These are phyloP conservation scores for Neolamprologus hecqui DNA, from an alignment of 2,113 vertebrate species.

Conservation along the genomic window DNA sequence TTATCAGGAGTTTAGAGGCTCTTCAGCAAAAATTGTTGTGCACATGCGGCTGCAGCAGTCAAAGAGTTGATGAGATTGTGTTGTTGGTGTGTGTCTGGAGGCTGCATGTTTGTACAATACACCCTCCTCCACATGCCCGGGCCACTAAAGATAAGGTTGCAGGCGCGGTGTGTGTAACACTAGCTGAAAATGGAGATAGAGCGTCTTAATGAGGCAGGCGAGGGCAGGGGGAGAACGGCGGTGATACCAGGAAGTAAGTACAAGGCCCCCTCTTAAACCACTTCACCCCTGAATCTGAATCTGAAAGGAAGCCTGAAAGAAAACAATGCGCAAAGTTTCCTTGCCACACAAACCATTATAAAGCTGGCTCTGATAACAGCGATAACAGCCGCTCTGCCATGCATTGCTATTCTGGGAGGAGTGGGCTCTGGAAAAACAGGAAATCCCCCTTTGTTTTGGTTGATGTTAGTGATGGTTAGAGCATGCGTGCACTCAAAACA, in stretches of 20 bases:
- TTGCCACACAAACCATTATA: slow-evolving; percentile 31
- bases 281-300: not conserved
- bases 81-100: slow-evolving; percentile 2
- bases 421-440: slow-evolving; percentile 63
- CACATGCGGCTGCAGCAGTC: not conserved
- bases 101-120: slow-evolving; percentile 11
- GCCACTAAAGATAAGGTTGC: not conserved
- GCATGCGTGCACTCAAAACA: not conserved
- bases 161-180: not conserved
- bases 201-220: slow-evolving; percentile 1
- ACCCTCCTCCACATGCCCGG: not conserved
- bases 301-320: slow-evolving; percentile 40
- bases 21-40: not conserved
- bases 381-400: slow-evolving; percentile 40
- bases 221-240: not conserved
- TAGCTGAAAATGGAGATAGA: slow-evolving; percentile 14
- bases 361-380: slow-evolving; percentile 34
- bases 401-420: slow-evolving; percentile 56
- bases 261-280: not conserved
- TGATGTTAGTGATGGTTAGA: slow-evolving; percentile 2
- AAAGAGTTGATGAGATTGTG: not conserved
- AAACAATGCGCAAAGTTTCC: slow-evolving; percentile 58
- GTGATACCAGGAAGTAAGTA: not conserved
- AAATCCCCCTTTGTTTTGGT: slow-evolving; percentile 58
- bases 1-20: not conserved